Percentiles rank a stretch among this genome's conserved stretches.
These are phyloP conservation scores for Globodera rostochiensis DNA, from an alignment of 1,140 invertebrate genomes.

Conservation along the genomic window DNA sequence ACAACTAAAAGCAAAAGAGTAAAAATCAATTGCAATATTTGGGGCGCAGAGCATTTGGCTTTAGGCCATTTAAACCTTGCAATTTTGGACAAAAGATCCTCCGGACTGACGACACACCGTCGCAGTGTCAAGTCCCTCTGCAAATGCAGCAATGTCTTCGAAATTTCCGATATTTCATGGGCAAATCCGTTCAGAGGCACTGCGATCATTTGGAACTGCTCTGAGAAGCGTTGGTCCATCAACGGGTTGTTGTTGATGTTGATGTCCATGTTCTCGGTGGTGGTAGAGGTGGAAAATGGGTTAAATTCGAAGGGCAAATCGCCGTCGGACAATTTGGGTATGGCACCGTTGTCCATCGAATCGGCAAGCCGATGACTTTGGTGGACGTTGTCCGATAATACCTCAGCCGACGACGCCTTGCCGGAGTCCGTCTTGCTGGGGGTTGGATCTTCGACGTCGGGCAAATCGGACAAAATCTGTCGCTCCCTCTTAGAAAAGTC, in stretches of 20 bases:
- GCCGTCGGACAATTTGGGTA: neutral
- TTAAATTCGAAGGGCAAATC: constrained; percentile 28
- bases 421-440: neutral
- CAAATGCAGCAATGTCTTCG: constrained; percentile 54
- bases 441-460: neutral
- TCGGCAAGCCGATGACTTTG: neutral
- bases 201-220: constrained; percentile 54
- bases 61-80: constrained; percentile 35
- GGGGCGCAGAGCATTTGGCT: neutral
- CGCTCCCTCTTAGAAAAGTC: neutral
- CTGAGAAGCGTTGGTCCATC: constrained; percentile 39
- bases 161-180: constrained; percentile 45
- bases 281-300: neutral
- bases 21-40: constrained; percentile 10
- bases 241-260: neutral
- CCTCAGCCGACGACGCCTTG: no score
- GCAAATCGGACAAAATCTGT: neutral
- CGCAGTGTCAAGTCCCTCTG: constrained; percentile 61
- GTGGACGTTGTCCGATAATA: no score
- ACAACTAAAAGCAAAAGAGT: constrained; percentile 26
- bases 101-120: constrained; percentile 51
- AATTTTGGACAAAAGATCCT: constrained; percentile 49
- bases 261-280: neutral
- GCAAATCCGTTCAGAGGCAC: constrained; percentile 52
- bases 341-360: neutral